A percentile compares a stretch with the other conserved stretches of the same genome.
phyloP scores from a whole-genome alignment of 2,113 vertebrate species.

The Pachypanchax playfairii region DNA sequence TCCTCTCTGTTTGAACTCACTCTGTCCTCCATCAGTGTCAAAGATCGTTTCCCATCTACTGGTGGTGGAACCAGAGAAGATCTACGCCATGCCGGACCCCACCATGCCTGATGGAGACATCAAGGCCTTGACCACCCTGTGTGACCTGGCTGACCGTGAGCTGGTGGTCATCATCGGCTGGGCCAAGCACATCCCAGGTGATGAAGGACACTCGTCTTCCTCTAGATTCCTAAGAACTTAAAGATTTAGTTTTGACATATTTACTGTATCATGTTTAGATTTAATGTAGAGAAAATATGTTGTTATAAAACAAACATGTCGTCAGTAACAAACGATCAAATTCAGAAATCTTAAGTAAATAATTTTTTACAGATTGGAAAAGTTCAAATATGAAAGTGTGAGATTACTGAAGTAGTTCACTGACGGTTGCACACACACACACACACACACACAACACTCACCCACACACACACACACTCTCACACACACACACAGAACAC shows the following conservation, averaged over 20 bases:
- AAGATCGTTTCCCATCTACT: constrained; percentile 97
- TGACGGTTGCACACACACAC: constrained; percentile 32
- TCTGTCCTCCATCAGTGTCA: constrained; percentile 80
- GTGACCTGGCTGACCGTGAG: constrained; percentile 95
- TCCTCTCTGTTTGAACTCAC: no score
- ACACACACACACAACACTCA: constrained; percentile 31
- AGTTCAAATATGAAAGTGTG: constrained; percentile 32
- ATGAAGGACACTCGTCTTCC: background rate
- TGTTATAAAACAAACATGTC: no score
- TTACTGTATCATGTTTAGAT: no score
- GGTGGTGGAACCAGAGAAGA: constrained; percentile 97
- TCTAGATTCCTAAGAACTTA: background rate
- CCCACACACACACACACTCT: constrained; percentile 37
- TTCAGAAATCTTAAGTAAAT: no score
- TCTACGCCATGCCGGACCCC: constrained; percentile 96
- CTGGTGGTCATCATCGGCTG: constrained; percentile 98
- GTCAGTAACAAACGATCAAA: no score
- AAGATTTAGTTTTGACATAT: no score
- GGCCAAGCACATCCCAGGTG: constrained; percentile 99
- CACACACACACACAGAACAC: constrained; percentile 61
- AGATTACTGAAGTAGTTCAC: constrained; percentile 49
- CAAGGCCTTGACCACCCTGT: constrained; percentile 96
- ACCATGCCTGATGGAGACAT: constrained; percentile 95
- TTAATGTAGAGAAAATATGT: no score
- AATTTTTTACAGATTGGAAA: constrained; percentile 17